phyloP scores from a whole-genome alignment of 2,797 vertebrate species.

The Borostomias antarcticus region DNA sequence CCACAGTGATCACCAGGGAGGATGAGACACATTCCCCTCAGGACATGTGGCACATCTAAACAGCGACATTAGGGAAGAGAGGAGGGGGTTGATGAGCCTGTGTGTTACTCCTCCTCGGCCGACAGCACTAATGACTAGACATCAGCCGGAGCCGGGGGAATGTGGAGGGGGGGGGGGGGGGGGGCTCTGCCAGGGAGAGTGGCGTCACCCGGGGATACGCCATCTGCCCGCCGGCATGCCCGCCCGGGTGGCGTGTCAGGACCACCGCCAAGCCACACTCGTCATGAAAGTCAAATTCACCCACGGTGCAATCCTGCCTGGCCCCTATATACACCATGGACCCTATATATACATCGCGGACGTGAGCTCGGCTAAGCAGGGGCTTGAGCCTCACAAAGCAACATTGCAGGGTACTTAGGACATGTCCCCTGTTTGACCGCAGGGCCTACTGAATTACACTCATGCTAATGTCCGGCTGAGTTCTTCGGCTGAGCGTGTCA shows the following conservation, averaged over 20 bases:
- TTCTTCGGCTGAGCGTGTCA: conserved; percentile 37
- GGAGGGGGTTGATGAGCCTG: conserved; percentile 14
- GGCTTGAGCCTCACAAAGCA: conserved; percentile 50
- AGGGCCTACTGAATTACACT: conserved; percentile 52
- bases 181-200: conserved; percentile 21
- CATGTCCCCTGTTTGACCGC: conserved; percentile 40
- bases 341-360: too few species aligned
- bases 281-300: conserved; percentile 69
- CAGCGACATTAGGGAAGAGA: conserved; percentile 10
- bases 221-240: conserved; percentile 75
- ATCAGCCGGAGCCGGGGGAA: conserved; percentile 56
- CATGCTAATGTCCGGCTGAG: conserved; percentile 43
- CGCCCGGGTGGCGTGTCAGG: conserved; percentile 72
- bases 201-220: conserved; percentile 62
- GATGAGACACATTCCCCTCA: conserved; percentile 25
- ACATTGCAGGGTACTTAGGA: conserved; percentile 40
- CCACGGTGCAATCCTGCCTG: conserved; percentile 46
- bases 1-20: not conserved
- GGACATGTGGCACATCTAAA: not conserved
- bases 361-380: conserved; percentile 45
- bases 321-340: conserved; percentile 31
- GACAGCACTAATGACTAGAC: conserved; percentile 58
- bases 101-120: conserved; percentile 45
- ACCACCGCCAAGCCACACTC: conserved; percentile 69
- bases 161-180: conserved; percentile 35